Percentiles rank a stretch among this genome's conserved stretches.
phyloP scores from a whole-genome alignment of 2,113 vertebrate genomes.

The Hoplias malabaricus region DNA sequence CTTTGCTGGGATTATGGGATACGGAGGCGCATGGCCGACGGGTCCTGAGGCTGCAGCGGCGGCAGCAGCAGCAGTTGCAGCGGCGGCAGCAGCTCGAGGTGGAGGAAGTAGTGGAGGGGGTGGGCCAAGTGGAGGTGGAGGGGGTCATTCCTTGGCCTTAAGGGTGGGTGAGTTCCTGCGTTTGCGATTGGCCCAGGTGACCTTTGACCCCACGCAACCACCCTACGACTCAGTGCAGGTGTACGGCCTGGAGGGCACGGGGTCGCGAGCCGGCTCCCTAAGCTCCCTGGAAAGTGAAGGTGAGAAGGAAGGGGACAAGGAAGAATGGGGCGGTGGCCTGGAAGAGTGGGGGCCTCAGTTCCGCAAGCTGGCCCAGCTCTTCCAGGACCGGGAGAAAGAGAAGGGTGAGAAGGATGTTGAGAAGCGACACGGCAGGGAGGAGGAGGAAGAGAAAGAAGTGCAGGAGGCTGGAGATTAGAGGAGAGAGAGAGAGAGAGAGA shows the following conservation, averaged over 20 bases:
- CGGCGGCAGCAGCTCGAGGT: slow-evolving; percentile 41
- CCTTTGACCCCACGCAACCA: slow-evolving; percentile 83
- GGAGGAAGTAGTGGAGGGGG: no score
- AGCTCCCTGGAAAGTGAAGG: slow-evolving; percentile 84
- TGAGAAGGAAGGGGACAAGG: slow-evolving; percentile 70
- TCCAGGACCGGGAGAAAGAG: slow-evolving; percentile 74
- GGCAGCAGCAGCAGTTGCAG: slow-evolving; percentile 55
- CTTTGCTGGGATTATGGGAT: slow-evolving; percentile 66
- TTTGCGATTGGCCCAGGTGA: slow-evolving; percentile 82
- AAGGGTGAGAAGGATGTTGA: slow-evolving; percentile 58
- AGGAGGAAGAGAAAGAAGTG: slow-evolving; percentile 44
- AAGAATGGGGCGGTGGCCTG: slow-evolving; percentile 71
- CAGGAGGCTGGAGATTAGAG: slow-evolving; percentile 55
- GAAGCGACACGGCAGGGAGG: no score
- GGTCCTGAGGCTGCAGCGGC: slow-evolving; percentile 61
- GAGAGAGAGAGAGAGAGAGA: slow-evolving; percentile 26
- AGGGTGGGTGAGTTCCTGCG: slow-evolving; percentile 83
- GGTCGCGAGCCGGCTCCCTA: slow-evolving; percentile 84
- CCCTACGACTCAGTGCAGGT: slow-evolving; percentile 90
- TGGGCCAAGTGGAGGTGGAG: slow-evolving; percentile 33
- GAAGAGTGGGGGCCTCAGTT: slow-evolving; percentile 88
- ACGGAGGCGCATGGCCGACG: slow-evolving; percentile 67
- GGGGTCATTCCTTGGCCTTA: slow-evolving; percentile 71
- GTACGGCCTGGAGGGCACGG: slow-evolving; percentile 85
- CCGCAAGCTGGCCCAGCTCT: slow-evolving; percentile 83